Evolutionary conservation across 2,797 vertebrate genomes (phyloP), one percentile per base, ranked within the genome.

Genomic region (Choloepus didactylus): DNA sequence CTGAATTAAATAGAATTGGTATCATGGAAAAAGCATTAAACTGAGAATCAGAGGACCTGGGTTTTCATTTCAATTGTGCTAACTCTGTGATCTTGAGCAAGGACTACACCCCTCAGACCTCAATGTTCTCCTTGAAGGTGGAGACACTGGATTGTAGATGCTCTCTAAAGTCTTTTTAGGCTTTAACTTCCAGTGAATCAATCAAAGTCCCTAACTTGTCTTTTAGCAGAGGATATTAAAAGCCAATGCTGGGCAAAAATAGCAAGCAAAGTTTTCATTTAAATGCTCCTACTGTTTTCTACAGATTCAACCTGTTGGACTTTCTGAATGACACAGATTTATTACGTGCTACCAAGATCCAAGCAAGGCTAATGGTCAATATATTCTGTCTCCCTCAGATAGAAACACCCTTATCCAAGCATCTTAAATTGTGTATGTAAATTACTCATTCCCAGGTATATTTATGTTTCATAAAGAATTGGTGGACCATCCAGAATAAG

Each of bases 221-320:
- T 76, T n/a, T 54, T 95, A 70, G 93, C 84, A 95, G 79, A 38
- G 9, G 3, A 82, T 77, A 93, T 70, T 91, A 93, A 93, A 97
- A 92, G 87, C 56, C 83, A 95, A 97, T 85, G 27, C 79, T 85
- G 11, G 73, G 69, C 46, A 87, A 84, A 84, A 95, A 92, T 89
- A 96, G 64, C 56, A 94, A 60, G 80, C 35, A 92, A 70, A 66
- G 27, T 54, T 95, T 56, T 93, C 69, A 67, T 85, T 60, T 46
- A 46, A 96, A 91, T 81, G n/a, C 16, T 76, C 51, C 80, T 38
- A 93, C 64, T 96, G 79, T 87, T 82, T 62, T 12, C 85, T 97
- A 86, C 79, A 56, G 21, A 69, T 94, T 67, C 66, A 97, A 97
- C 97, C 96, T 98, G 96, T 97, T 97, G 95, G 97, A 97, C 97